A percentile compares a stretch with the other conserved stretches of the same genome.
Evolutionary conservation across 2,888 invertebrate genomes (phyloP).

Genomic region (Volucella inanis): DNA sequence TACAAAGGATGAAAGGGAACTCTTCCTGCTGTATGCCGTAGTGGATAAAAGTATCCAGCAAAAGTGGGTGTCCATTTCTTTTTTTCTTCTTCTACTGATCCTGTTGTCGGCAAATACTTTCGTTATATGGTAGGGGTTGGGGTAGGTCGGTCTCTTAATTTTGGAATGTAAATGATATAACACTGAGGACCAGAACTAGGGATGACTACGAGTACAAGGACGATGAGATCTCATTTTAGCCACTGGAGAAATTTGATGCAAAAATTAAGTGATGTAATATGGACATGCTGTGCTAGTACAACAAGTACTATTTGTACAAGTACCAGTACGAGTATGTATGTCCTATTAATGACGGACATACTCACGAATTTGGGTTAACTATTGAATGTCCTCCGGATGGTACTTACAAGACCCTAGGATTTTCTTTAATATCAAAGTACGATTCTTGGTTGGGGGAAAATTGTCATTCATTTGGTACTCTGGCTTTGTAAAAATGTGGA

Average conservation of each 20-base stretch:
- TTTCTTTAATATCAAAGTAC: constrained; percentile 13
- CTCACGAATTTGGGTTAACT: constrained; percentile 64
- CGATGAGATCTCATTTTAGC: constrained; percentile 65
- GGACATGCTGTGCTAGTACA: background rate
- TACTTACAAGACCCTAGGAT: constrained; percentile 3
- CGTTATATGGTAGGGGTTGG: constrained; percentile 36
- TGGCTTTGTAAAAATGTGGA: constrained; percentile 35
- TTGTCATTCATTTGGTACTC: constrained; percentile 27
- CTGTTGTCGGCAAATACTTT: constrained; percentile 1
- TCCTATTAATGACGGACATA: constrained; percentile 66
- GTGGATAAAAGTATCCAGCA: too few species aligned
- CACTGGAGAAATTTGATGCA: constrained; percentile 67
- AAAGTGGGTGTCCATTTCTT: background rate
- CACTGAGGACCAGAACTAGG: constrained; percentile 8
- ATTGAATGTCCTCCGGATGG: constrained; percentile 20
- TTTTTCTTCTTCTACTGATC: background rate
- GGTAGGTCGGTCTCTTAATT: constrained; percentile 49
- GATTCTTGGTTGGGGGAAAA: constrained; percentile 19
- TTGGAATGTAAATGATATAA: constrained; percentile 56
- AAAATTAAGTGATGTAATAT: constrained; percentile 68
- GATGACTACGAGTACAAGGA: constrained; percentile 39
- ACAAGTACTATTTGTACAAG: too few species aligned
- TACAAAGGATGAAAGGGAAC: constrained; percentile 46
- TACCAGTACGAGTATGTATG: constrained; percentile 13
- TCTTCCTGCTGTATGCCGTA: constrained; percentile 39